A percentile compares a stretch with the other conserved stretches of the same genome.
Conservation (phyloP, 1,140 invertebrate genomes). For the Conopomorpha cramerella region DNA sequence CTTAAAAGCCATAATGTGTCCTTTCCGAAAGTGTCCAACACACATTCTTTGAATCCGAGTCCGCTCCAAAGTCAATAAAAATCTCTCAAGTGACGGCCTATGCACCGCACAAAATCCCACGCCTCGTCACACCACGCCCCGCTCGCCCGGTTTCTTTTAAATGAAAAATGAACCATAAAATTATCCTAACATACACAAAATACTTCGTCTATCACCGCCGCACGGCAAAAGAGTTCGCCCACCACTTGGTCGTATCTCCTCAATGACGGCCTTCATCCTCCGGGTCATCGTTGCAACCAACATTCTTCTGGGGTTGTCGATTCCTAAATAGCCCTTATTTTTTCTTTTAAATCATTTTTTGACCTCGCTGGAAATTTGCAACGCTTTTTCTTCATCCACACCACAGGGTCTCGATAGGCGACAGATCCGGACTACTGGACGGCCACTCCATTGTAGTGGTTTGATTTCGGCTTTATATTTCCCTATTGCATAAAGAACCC, state of each 20-base stretch:
- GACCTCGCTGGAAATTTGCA: constrained; percentile 4
- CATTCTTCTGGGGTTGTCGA: too few relatives aligned
- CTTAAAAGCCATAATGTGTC: too few relatives aligned
- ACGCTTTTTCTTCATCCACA: constrained; percentile 9
- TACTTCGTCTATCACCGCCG: background rate
- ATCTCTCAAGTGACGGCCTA: too few relatives aligned
- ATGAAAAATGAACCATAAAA: too few relatives aligned
- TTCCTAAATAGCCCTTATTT: constrained; percentile 7
- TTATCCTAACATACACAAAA: background rate
- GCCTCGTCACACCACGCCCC: too few relatives aligned
- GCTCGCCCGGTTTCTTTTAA: too few relatives aligned
- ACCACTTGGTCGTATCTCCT: too few relatives aligned
- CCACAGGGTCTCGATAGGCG: constrained; percentile 11
- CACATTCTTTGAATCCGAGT: too few relatives aligned
- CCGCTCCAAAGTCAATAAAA: too few relatives aligned
- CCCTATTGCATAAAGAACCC: too few relatives aligned
- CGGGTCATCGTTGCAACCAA: background rate
- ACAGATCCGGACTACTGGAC: constrained; percentile 12
- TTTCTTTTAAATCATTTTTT: constrained; percentile 6
- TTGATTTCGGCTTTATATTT: constrained; percentile 5
- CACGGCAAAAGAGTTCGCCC: background rate
- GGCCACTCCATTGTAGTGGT: constrained; percentile 8
- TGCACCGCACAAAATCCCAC: too few relatives aligned
- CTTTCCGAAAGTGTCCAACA: too few relatives aligned
- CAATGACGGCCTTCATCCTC: background rate